Conservation (phyloP, 2,113 vertebrate species). For the Phalacrocorax aristotelis region DNA sequence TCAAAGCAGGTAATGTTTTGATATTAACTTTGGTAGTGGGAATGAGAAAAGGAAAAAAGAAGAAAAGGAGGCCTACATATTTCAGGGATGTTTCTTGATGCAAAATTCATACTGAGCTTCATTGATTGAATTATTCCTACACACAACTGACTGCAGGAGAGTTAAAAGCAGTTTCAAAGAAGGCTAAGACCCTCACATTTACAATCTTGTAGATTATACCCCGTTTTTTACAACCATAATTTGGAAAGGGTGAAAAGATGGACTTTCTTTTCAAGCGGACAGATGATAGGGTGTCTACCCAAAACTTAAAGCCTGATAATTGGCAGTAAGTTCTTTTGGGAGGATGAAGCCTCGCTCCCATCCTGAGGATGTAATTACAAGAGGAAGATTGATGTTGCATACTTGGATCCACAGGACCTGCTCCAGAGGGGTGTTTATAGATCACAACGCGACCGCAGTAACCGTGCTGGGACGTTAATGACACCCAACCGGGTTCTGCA, state of each 20-base stretch:
- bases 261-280: background rate
- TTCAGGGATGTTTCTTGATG: background rate
- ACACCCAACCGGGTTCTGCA: constrained; percentile 32
- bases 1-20: accelerated
- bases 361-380: constrained; percentile 21
- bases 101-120: background rate
- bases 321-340: background rate
- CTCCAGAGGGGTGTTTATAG: constrained; percentile 12
- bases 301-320: background rate
- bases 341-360: constrained; percentile 11
- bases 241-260: background rate
- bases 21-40: background rate
- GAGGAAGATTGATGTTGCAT: background rate
- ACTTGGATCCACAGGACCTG: background rate
- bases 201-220: background rate
- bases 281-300: background rate
- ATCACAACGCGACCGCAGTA: background rate
- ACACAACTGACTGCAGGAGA: background rate
- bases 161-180: background rate
- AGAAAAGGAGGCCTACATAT: background rate
- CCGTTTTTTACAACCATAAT: background rate
- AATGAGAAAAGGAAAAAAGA: background rate
- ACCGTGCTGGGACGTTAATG: background rate
- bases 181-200: background rate
- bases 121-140: background rate